Evolutionary conservation across 2,797 vertebrate genomes (phyloP).

Genomic region (Pipistrellus pygmaeus): DNA sequence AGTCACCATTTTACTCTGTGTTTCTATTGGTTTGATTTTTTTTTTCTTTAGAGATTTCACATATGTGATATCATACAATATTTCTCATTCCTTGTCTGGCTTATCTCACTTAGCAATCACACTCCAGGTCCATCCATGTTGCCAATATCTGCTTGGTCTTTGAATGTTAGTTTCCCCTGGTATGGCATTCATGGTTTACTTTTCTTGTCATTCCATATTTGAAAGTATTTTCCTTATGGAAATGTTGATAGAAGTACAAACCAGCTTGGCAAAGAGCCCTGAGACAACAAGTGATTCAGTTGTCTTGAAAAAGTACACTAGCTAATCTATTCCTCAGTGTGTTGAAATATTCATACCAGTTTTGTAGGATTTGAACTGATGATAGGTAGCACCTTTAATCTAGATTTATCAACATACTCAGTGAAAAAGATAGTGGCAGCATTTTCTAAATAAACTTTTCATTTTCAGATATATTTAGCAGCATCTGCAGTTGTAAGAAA

Average conservation of each 20-base stretch:
- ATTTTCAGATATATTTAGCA: constrained; percentile 45
- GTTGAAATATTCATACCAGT: too few relatives aligned
- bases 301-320: too few relatives aligned
- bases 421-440: background rate
- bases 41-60: too few relatives aligned
- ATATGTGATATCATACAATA: background rate
- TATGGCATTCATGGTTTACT: too few relatives aligned
- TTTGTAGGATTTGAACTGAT: too few relatives aligned
- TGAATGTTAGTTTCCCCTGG: background rate
- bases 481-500: background rate
- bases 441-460: constrained; percentile 43
- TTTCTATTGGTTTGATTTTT: background rate
- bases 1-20: background rate
- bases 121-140: background rate
- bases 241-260: too few relatives aligned
- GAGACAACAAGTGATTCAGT: too few relatives aligned
- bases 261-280: too few relatives aligned
- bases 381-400: background rate
- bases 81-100: background rate
- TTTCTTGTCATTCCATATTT: too few relatives aligned
- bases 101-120: background rate
- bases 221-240: too few relatives aligned
- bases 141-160: background rate
- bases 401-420: background rate
- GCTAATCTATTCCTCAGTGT: too few relatives aligned